Conservation (phyloP, 1,140 invertebrate species). For the Drosophila elegans region DNA sequence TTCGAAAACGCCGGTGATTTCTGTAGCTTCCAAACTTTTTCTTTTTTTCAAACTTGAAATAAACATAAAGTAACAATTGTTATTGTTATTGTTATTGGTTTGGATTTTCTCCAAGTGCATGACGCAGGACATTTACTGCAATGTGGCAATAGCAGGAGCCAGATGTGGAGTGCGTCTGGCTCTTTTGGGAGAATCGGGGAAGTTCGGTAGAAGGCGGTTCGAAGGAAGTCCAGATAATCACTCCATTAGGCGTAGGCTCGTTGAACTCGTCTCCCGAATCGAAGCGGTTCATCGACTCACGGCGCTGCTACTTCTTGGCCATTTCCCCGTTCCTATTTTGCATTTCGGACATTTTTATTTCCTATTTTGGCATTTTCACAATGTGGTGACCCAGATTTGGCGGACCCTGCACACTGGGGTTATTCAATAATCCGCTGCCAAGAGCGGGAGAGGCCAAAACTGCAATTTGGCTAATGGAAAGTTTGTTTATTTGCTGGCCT, state of each 20-base stretch:
- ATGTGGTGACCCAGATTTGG: constrained; percentile 40
- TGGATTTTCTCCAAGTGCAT: constrained; percentile 5
- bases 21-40: too few relatives aligned
- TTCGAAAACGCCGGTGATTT: too few relatives aligned
- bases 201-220: constrained; percentile 13
- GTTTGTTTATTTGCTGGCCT: constrained; percentile 35
- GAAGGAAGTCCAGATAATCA: constrained; percentile 61
- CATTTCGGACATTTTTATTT: background rate
- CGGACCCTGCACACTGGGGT: constrained; percentile 24
- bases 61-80: too few relatives aligned
- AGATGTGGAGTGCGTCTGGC: constrained; percentile 20
- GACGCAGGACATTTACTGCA: constrained; percentile 55
- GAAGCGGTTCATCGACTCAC: constrained; percentile 60
- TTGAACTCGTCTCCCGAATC: constrained; percentile 54
- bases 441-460: constrained; percentile 31
- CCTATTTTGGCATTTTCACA: constrained; percentile 7
- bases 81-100: too few relatives aligned
- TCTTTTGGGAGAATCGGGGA: constrained; percentile 7
- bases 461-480: constrained; percentile 78
- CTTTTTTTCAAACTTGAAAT: too few relatives aligned
- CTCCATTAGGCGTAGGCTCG: constrained; percentile 69
- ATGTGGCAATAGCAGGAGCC: constrained; percentile 18
- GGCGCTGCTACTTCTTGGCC: background rate
- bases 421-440: constrained; percentile 70
- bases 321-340: background rate